Evolutionary conservation across 37 sponge, comb jelly and placozoan genomes (phyloP), one percentile per base, ranked within the genome.

Genomic region (Theonella swinhoei): DNA sequence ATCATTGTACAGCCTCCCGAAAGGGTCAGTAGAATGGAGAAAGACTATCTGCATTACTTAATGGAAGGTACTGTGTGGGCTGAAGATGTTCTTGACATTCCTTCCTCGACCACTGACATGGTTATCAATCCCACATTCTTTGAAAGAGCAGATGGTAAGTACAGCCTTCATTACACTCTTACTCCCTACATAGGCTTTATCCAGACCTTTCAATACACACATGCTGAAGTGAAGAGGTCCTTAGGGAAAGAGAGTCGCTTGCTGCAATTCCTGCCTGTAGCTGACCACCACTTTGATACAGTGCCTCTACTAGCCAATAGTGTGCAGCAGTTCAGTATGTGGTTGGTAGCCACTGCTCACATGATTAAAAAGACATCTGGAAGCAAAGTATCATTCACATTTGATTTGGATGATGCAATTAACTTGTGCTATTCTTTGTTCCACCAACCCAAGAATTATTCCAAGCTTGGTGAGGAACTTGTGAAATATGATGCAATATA

Each of bases 261-360:
- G 7, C 61, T 29, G 14, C 1, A 33, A 2, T 14, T 22, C 1
- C 54, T 73, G 26, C 26, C 64, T 42, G 58, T 83, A 8, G 4
- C 31, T 47, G 70, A 79, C 7, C 36, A 25, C 0, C 34, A 26
- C 25, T 87, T 87, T 37, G 14, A 63, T n/a, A 4, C 67, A 22
- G 29, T 1, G 3, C 88, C 88, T 30, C 72, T 87, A 28, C 76
- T 87, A 41, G 80, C 88, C 20, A 87, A 87, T 40, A 80, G 88
- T 67, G 81, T 87, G 24, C 88, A 87, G 76, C 88, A 87, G 69
- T 80, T 87, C 58, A 29, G 68, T 23, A 42, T 87, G 58, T 87
- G 88, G 88, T 25, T 77, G 28, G n/a, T n/a, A 2, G 0, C 26
- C 34, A 22, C 62, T 54, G 76, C 63, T 19, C 22, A 30, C 1